Evolutionary conservation across 2,888 invertebrate genomes (phyloP).

Genomic region (Euplagia quadripunctaria): DNA sequence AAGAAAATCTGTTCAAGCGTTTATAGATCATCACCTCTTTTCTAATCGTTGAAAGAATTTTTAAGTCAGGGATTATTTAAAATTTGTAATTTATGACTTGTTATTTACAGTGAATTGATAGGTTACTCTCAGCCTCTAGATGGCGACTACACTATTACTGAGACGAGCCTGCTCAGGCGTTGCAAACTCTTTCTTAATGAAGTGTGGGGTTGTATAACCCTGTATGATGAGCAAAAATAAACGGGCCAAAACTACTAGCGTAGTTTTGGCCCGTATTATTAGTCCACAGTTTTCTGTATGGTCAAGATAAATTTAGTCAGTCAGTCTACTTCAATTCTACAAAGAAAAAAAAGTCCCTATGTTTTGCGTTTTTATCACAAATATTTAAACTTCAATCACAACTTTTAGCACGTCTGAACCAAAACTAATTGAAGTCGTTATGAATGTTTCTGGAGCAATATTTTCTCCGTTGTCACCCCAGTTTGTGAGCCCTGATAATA

Average conservation of each 20-base stretch:
- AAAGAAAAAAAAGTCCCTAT: neutral
- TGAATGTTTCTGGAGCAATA: slow-evolving; percentile 43
- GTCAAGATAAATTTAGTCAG: too few relatives aligned
- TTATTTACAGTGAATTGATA: too few relatives aligned
- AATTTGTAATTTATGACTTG: too few relatives aligned
- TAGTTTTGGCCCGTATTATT: too few relatives aligned
- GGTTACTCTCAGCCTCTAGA: neutral
- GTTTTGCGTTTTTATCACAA: neutral
- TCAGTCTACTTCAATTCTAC: neutral
- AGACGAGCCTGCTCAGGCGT: neutral
- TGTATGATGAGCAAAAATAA: neutral
- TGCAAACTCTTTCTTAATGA: neutral
- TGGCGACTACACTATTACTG: neutral
- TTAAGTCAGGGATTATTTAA: too few relatives aligned
- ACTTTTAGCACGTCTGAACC: slow-evolving; percentile 14
- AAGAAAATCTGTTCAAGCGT: too few relatives aligned
- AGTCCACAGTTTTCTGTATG: neutral
- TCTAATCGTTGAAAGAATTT: too few relatives aligned
- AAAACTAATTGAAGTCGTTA: slow-evolving; percentile 44
- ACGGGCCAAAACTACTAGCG: neutral
- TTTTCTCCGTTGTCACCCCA: slow-evolving; percentile 50
- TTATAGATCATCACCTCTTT: too few relatives aligned
- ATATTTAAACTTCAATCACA: slow-evolving; percentile 7
- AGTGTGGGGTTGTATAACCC: neutral
- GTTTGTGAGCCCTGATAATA: slow-evolving; percentile 50